phyloP scores from a whole-genome alignment of 2,797 vertebrate species.

The Harpagifer antarcticus region DNA sequence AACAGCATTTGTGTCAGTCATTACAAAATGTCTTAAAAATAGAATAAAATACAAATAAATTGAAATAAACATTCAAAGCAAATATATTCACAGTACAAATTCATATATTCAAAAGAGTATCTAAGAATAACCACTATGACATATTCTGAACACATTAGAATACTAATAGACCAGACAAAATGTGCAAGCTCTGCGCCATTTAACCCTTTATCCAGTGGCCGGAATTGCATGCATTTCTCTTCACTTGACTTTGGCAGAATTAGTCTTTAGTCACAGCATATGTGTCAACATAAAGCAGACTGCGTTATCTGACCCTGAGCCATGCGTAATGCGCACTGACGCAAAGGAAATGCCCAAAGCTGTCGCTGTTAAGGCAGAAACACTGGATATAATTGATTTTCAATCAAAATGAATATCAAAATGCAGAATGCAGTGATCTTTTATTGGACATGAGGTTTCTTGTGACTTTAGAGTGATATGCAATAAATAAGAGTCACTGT shows the following conservation, averaged over 20 bases:
- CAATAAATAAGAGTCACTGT: neutral
- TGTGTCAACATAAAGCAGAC: conserved; percentile 31
- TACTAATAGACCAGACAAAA: neutral
- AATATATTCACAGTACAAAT: no score
- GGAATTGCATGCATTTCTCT: neutral
- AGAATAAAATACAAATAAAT: no score
- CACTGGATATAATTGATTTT: neutral
- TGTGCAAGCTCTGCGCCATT: neutral
- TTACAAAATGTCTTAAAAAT: no score
- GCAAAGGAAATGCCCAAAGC: conserved; percentile 56
- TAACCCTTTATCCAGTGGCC: neutral
- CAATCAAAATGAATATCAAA: neutral
- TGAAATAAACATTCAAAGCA: no score
- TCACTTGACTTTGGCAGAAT: conserved; percentile 17
- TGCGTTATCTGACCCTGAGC: conserved; percentile 34
- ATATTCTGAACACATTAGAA: no score
- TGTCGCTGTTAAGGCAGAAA: conserved; percentile 14
- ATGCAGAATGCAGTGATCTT: fast-evolving
- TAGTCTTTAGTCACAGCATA: conserved; percentile 16
- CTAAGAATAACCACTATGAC: no score
- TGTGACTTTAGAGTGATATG: fast-evolving
- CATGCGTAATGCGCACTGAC: conserved; percentile 71
- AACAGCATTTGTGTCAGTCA: no score
- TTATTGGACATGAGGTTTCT: fast-evolving
- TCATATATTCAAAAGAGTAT: no score